These are phyloP conservation scores for Tragelaphus eurycerus DNA, from an alignment of 2,797 vertebrate species.

Conservation along the genomic window DNA sequence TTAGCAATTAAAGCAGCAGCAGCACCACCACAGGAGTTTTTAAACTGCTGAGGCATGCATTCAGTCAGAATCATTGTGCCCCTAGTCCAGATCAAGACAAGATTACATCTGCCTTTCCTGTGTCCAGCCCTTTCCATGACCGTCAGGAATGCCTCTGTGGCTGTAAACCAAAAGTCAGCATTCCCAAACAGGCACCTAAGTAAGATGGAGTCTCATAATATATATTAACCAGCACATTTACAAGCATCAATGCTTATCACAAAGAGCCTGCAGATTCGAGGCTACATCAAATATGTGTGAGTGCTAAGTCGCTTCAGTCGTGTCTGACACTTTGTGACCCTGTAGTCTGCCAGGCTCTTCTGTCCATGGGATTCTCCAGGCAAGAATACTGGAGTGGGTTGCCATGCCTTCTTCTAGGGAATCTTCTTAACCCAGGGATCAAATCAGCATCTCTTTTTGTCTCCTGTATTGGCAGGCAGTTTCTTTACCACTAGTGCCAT, in stretches of 20 bases:
- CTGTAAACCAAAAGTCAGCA: neutral
- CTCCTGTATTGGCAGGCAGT: neutral
- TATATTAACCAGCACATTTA: neutral
- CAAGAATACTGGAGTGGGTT: neutral
- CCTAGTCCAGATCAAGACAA: neutral
- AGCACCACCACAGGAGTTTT: neutral
- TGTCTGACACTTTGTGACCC: neutral
- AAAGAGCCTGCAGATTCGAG: neutral
- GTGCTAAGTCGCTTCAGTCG: neutral
- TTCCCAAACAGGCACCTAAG: neutral
- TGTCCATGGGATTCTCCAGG: neutral
- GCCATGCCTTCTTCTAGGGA: too few relatives aligned
- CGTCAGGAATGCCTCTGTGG: neutral
- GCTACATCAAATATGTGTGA: neutral
- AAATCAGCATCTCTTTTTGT: too few relatives aligned
- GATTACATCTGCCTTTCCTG: neutral
- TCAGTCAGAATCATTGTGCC: neutral
- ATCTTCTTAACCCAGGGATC: too few relatives aligned
- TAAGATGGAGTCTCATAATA: neutral
- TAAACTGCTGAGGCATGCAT: neutral
- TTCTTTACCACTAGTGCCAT: neutral
- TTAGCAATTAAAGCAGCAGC: neutral
- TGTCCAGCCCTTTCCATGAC: neutral
- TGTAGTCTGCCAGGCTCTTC: neutral
- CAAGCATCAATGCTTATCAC: neutral